Conservation (phyloP, 2,888 invertebrate genomes). For the Metalampra italica region DNA sequence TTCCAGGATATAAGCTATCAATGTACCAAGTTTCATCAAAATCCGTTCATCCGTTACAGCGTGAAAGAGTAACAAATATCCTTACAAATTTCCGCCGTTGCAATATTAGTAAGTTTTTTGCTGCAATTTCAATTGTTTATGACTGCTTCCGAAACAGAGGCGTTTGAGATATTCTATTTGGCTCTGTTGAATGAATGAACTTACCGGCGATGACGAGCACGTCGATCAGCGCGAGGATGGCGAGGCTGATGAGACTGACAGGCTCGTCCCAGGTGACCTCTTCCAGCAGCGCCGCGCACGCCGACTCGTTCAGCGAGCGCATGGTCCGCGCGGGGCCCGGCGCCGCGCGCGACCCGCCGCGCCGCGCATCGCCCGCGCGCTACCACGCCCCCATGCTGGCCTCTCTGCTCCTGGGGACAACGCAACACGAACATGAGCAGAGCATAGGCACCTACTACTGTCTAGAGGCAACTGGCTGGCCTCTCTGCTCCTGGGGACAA, state of each 20-base stretch:
- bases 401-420: background rate
- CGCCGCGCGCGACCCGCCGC: slow-evolving; percentile 46
- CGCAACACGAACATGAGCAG: background rate
- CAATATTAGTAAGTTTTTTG: too few species aligned
- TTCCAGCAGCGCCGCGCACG: slow-evolving; percentile 89
- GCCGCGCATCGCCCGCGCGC: slow-evolving; percentile 45
- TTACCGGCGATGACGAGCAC: slow-evolving; percentile 90
- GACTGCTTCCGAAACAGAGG: too few species aligned
- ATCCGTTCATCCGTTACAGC: too few species aligned
- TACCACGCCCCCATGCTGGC: slow-evolving; percentile 17
- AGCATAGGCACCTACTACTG: background rate
- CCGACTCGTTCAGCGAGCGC: slow-evolving; percentile 88
- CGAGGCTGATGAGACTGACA: slow-evolving; percentile 85
- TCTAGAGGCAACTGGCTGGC: background rate
- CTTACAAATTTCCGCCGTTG: too few species aligned
- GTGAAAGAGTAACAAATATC: too few species aligned
- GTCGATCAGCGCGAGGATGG: slow-evolving; percentile 89
- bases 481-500: background rate
- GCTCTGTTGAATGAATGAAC: slow-evolving; percentile 34
- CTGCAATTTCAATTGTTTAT: too few species aligned
- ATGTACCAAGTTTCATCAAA: too few species aligned
- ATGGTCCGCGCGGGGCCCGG: slow-evolving; percentile 72
- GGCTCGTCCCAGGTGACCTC: slow-evolving; percentile 91
- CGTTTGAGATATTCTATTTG: too few species aligned
- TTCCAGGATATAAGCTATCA: too few species aligned